A percentile compares a stretch with the other conserved stretches of the same genome.
Evolutionary conservation across 2,888 invertebrate genomes (phyloP).

Genomic region (Eupithecia subumbrata): DNA sequence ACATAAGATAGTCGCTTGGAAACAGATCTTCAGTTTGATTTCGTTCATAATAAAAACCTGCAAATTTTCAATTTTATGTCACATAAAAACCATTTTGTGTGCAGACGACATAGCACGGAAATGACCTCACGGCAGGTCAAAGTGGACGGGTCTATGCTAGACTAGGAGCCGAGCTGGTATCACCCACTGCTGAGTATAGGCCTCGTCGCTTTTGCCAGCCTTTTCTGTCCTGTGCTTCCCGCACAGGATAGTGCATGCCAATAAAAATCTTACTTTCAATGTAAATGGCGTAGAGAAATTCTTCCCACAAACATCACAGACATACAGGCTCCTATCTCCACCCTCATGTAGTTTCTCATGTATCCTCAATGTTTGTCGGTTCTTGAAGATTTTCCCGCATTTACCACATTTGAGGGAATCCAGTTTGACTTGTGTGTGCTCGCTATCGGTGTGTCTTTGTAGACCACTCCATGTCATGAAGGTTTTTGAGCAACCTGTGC

Average conservation of each 20-base stretch:
- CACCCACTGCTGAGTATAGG: too few species aligned
- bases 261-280: conserved; percentile 56
- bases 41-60: too few species aligned
- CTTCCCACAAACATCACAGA: conserved; percentile 76
- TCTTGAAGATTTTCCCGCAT: conserved; percentile 73
- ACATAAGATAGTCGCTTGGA: too few species aligned
- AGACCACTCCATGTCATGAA: conserved; percentile 72
- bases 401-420: conserved; percentile 62
- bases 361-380: conserved; percentile 61
- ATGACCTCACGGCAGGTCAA: too few species aligned
- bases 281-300: conserved; percentile 60
- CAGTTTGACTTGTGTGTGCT: conserved; percentile 62
- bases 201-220: too few species aligned
- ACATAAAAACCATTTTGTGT: too few species aligned
- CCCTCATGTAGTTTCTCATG: conserved; percentile 69
- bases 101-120: too few species aligned
- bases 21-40: too few species aligned
- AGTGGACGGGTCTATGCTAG: too few species aligned
- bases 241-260: neutral
- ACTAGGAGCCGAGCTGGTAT: too few species aligned
- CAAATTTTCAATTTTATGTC: too few species aligned
- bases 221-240: too few species aligned
- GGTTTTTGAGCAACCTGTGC: conserved; percentile 67
- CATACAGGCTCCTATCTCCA: conserved; percentile 54
- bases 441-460: conserved; percentile 64